Evolutionary conservation across 1,140 invertebrate species (phyloP).

Genomic region (Notospermus geniculatus): DNA sequence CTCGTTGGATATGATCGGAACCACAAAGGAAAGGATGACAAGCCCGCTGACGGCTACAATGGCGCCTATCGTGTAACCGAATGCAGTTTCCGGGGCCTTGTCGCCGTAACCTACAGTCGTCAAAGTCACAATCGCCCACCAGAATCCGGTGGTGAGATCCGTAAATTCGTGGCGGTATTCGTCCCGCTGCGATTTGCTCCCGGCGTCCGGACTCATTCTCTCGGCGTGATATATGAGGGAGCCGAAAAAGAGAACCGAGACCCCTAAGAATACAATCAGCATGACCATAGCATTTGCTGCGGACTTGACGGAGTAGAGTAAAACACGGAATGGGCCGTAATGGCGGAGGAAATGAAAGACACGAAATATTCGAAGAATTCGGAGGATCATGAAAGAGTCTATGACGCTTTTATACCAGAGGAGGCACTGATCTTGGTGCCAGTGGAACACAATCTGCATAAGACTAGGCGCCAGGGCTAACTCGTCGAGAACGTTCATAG

Average conservation of each 20-base stretch:
- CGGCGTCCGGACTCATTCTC: conserved; percentile 51
- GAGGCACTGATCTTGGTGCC: neutral
- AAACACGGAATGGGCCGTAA: conserved; percentile 48
- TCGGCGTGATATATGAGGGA: conserved; percentile 98
- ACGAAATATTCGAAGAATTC: conserved; percentile 50
- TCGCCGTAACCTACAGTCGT: conserved; percentile 33
- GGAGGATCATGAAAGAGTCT: conserved; percentile 26
- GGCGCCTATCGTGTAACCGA: conserved; percentile 25
- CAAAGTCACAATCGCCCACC: conserved; percentile 30
- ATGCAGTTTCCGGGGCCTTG: conserved; percentile 19
- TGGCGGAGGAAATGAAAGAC: conserved; percentile 51
- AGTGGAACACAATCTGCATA: conserved; percentile 40
- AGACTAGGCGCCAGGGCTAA: conserved; percentile 57
- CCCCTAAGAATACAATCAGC: conserved; percentile 93
- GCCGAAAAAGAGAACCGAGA: conserved; percentile 96
- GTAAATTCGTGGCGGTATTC: neutral
- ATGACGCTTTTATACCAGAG: neutral
- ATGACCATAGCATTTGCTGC: conserved; percentile 59
- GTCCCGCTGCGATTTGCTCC: no score
- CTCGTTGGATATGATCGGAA: conserved; percentile 28
- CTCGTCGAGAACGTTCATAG: conserved; percentile 59
- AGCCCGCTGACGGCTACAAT: conserved; percentile 27
- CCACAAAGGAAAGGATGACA: conserved; percentile 22
- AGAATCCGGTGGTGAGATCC: conserved; percentile 14
- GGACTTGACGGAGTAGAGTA: conserved; percentile 47